phyloP scores from a whole-genome alignment of 2,888 invertebrate species.

The Endotricha flammealis region DNA sequence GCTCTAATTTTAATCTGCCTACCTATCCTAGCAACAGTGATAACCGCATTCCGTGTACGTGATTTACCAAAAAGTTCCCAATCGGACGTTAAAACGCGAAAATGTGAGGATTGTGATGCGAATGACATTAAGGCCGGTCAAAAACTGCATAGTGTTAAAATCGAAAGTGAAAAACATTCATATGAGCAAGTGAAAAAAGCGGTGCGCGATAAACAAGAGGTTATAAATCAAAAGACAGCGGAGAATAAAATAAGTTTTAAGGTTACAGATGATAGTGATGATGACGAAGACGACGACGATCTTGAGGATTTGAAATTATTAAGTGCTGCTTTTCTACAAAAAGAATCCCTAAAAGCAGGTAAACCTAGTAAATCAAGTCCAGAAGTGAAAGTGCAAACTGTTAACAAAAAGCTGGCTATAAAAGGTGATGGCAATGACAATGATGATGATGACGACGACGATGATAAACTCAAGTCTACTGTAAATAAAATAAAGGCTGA shows the following conservation, averaged over 20 bases:
- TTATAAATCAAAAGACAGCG: conserved; percentile 34
- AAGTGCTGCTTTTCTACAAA: conserved; percentile 27
- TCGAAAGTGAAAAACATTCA: conserved; percentile 51
- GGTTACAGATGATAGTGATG: conserved; percentile 39
- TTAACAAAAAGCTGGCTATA: neutral
- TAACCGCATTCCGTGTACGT: conserved; percentile 74
- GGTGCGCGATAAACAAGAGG: conserved; percentile 45
- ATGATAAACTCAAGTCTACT: conserved; percentile 1
- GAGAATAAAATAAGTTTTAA: conserved; percentile 34
- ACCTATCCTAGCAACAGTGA: conserved; percentile 69
- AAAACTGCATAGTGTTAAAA: conserved; percentile 54
- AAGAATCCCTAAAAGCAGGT: conserved; percentile 23
- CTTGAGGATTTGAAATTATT: conserved; percentile 25
- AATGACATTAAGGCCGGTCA: conserved; percentile 45
- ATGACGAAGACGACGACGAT: conserved; percentile 38
- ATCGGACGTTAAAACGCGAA: conserved; percentile 43
- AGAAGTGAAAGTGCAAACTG: conserved; percentile 16
- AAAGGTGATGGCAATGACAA: neutral
- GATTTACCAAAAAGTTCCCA: conserved; percentile 55
- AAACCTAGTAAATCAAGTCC: conserved; percentile 19
- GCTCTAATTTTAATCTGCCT: conserved; percentile 70
- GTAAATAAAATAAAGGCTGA: too few species aligned
- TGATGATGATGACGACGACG: conserved; percentile 16
- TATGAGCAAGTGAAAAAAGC: conserved; percentile 48
- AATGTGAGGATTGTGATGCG: conserved; percentile 66